Evolutionary conservation across 2,888 invertebrate species (phyloP), one percentile per base, ranked within the genome.

Genomic region (Anodontia alba): DNA sequence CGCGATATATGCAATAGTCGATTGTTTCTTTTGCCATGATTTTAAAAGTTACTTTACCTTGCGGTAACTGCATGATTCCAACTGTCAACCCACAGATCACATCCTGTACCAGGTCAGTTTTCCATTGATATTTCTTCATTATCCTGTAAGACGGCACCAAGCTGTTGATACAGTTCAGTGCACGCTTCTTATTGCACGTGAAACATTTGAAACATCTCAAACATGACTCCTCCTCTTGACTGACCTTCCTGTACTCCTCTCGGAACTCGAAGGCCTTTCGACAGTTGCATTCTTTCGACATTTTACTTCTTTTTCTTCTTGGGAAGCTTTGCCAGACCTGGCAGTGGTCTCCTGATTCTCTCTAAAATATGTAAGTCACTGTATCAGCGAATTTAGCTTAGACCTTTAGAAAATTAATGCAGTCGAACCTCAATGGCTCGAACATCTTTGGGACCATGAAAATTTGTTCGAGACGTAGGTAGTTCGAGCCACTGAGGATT

Each of bases 11-110:
- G n/a, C n/a, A n/a, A n/a, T n/a, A n/a, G n/a, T n/a, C n/a, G n/a
- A n/a, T n/a, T n/a, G n/a, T n/a, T n/a, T n/a, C n/a, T n/a, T n/a
- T n/a, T n/a, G n/a, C n/a, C n/a, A n/a, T n/a, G n/a, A n/a, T n/a
- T n/a, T n/a, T n/a, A n/a, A n/a, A n/a, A n/a, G n/a, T n/a, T n/a
- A n/a, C n/a, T n/a, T 76, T 78, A 94, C 95, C 95, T 88, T 94
- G 94, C 10, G 94, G 94, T 12, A 94, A 91, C 76, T 94, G 94
- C 94, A 94, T 94, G 29, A 94, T 92, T 12, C 94, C 98, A 0
- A 98, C 97, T 0, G 98, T 98, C 51, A 97, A 96, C 0, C 98
- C 98, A 0, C 98, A 96, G 1, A 98, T 96, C 68, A 97, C 89
- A 95, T 98, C 98, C 12, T 96, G 96, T 0, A 96, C 88, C 31